Base-by-base conservation (phyloP, 2,888 invertebrate genomes). In the Gymnocheta viridis region DNA sequence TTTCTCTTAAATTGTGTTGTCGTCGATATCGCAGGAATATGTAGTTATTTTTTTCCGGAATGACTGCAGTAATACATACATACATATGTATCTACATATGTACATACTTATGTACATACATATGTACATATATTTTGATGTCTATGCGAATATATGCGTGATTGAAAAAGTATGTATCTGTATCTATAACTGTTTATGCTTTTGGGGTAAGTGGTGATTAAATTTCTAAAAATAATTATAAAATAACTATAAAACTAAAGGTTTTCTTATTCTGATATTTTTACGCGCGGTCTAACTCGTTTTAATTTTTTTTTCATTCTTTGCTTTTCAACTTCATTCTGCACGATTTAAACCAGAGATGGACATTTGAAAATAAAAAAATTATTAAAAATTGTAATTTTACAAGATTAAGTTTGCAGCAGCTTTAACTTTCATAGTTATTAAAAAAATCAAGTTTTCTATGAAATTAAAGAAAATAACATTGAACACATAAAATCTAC, bases 211-310 rank as follows among this genome's bases (percentile, higher is more conserved):
- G 78, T 69, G 86, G 86, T 87, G 87, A 88, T 86, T 87, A 78
- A 86, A 87, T 88, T 86, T 88, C 87, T 87, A 88, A 87, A 88
- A 88, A 88, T 87, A 88, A 86, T 67, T 38, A 74, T 24, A 38
- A 41, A 54, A 82, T 35, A 22, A 51, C 56, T 32, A 32, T 29
- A 51, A 77, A 85, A 78, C 73, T 73, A 86, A 86, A 87, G 74
- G 80, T 84, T 86, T 70, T 74, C 32, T 67, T 66, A 38, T 44
- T 69, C 56, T 76, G 47, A 41, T 77, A 35, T 19, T 78, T 51
- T 66, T 24, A 27, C 64, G 51, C 24, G 64, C 72, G 51, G 72
- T 32, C 41, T 66, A 80, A 83, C 74, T 66, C 32, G 70, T 84
- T 80, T 78, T n/a, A n/a, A n/a, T n/a, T n/a, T n/a, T 77, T 38